phyloP scores from a whole-genome alignment of 2,113 vertebrate species.

The Chloropsis cyanopogon region DNA sequence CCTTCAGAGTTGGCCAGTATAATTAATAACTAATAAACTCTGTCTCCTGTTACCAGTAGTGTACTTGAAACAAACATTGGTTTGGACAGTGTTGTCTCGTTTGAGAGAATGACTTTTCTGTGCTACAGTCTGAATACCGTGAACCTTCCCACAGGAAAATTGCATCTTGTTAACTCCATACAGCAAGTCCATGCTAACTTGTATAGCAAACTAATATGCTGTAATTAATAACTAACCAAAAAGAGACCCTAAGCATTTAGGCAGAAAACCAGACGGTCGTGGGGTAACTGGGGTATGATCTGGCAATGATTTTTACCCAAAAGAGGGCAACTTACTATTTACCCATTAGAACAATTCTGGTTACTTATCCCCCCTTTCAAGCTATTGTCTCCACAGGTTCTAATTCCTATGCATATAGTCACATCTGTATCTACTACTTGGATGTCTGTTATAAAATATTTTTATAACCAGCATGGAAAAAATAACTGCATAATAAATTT shows the following conservation, averaged over 20 bases:
- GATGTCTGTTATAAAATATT: background rate
- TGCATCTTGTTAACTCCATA: background rate
- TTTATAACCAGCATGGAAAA: background rate
- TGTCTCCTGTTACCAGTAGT: background rate
- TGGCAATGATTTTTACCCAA: background rate
- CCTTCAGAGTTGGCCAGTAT: background rate
- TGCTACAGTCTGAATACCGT: background rate
- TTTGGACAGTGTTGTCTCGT: background rate
- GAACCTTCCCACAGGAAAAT: background rate
- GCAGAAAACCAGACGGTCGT: background rate
- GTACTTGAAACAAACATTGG: background rate
- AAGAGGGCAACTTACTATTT: background rate
- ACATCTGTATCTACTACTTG: background rate
- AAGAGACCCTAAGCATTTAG: background rate
- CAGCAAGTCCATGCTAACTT: background rate
- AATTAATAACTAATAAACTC: background rate
- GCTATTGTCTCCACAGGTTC: background rate
- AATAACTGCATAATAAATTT: background rate
- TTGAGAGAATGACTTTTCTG: background rate
- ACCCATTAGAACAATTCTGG: background rate
- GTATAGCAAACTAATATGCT: background rate
- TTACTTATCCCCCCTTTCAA: background rate
- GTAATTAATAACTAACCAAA: background rate
- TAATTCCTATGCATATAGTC: background rate
- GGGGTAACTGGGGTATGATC: background rate